Base-by-base conservation (phyloP, 2,113 vertebrate species). In the Litocranius walleri region DNA sequence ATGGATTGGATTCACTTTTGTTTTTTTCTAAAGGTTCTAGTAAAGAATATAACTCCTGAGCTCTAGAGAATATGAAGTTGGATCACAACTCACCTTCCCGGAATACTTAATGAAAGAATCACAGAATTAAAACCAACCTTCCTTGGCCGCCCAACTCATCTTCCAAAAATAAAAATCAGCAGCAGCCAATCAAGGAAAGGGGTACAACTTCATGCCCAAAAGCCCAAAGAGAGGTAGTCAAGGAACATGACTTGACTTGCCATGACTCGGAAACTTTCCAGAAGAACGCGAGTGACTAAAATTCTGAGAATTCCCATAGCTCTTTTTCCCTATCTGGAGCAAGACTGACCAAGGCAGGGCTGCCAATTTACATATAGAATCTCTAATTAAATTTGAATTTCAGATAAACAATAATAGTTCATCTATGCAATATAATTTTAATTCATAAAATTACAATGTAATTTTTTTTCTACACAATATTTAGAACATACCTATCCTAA, bases 241-340 rank as follows among this genome's bases (percentile, higher is more conserved):
- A 54, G 56, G 16, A 92, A 82, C 17, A 54, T 61, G 52, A 0
- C 19, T 67, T n/a, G 48, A 85, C 50, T 77, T 84, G 48, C 17
- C 82, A 15, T 56, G 82, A 62, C 36, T 62, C 0, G 0, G 29
- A 30, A 67, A 94, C 13, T 43, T 59, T 54, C 15, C 36, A 57
- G 25, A 54, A 54, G 5, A 17, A 17, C 15, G 5, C 16, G 16
- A 78, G 33, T 14, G 6, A 74, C 57, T 40, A 88, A 81, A 91
- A 45, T 36, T 62, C 54, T 33, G n/a, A 96, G 40, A 92, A 90
- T 87, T 96, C n/a, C 45, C 23, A 81, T 7, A 54, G 43, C n/a
- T 23, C 6, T 48, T 25, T 23, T 27, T 29, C 43, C 43, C n/a
- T 16, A 3, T 36, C 19, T 74, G 21, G 80, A 62, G 45, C 36